phyloP scores from a whole-genome alignment of 2,113 vertebrate species.

The Lepus americanus region DNA sequence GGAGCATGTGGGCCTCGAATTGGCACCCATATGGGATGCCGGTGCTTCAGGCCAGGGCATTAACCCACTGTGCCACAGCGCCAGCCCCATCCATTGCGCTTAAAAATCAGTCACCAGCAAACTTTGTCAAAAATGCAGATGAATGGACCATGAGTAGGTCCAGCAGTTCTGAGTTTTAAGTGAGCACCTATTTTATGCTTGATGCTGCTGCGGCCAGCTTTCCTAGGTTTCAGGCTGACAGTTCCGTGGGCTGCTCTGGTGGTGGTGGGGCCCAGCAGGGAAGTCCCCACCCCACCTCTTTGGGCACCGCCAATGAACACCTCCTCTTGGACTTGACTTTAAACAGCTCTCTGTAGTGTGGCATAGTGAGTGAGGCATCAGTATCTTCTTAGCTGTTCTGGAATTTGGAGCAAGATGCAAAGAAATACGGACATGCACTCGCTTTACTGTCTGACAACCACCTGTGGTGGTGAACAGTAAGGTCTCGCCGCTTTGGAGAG shows the following conservation, averaged over 20 bases:
- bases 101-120: not conserved
- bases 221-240: too few relatives aligned
- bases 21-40: too few relatives aligned
- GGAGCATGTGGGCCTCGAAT: too few relatives aligned
- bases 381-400: not conserved
- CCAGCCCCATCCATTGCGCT: not conserved
- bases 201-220: not conserved
- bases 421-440: rapidly evolving
- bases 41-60: too few relatives aligned
- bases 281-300: not conserved
- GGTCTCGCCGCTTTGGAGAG: not conserved
- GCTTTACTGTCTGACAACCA: too few relatives aligned
- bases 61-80: too few relatives aligned
- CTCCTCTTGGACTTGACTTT: not conserved
- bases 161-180: not conserved
- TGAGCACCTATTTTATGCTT: not conserved
- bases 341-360: not conserved
- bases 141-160: not conserved
- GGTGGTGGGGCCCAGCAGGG: not conserved
- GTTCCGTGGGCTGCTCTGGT: not conserved
- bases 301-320: not conserved
- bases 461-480: not conserved
- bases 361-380: not conserved
- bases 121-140: not conserved
- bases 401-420: not conserved